Evolutionary conservation across 2,888 invertebrate genomes (phyloP), one percentile per base, ranked within the genome.

Genomic region (Synanthedon andrenaeformis): DNA sequence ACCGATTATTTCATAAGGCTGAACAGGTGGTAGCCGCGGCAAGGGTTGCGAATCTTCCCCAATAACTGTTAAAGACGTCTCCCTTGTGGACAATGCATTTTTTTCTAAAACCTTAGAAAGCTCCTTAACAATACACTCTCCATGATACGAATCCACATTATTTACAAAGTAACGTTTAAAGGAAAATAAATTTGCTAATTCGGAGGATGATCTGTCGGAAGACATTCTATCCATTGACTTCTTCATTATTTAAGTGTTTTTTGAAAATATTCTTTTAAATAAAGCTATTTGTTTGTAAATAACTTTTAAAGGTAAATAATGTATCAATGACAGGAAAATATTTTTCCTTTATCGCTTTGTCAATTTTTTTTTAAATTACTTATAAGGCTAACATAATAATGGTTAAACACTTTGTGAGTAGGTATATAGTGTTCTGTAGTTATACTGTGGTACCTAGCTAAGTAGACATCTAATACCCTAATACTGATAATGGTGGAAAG

Each of bases 111-210:
- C 58, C 57, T 82, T 82, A 0, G 72, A 62, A 1, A 85, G 52
- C 57, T 78, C 71, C 45, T 86, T 80, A 41, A 89, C 67, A 52
- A 90, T 66, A 62, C 79, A 77, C 62, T 79, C 79, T 10, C 89
- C 89, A 60, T 90, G 88, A 67, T 89, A 91, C n/a, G 88, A 87
- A 69, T 91, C 90, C 50, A 91, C 72, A 58, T 90, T 89, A 69
- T 91, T 91, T 50, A 91, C 73, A 65, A 90, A 91, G 67, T 90
- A 83, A 49, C 90, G 82, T 66, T 89, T 88, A 11, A 73, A 77
- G 1, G 83, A 80, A 61, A 88, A 88, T 51, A 67, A 52, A 54
- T 66, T 66, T 12, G 63, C 66, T 3, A 58, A 42, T 52, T 69
- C 67, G 2, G 66, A 62, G 13, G 67, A 65, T 0, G 74, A 73